Conservation (phyloP, 2,888 invertebrate genomes). For the Hydraecia micacea region DNA sequence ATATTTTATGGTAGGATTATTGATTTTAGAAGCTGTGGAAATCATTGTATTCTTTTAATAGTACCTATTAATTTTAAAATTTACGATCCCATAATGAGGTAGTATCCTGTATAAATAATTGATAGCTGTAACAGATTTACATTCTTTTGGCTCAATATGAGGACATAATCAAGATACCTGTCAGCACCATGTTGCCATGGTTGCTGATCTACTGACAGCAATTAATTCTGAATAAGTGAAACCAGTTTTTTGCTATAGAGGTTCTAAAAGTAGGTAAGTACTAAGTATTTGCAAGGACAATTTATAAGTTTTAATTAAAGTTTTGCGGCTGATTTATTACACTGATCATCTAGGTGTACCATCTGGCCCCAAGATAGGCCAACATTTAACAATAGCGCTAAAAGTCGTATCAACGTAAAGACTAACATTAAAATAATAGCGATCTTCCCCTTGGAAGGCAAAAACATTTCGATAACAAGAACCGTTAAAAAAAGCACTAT, state of each 20-base stretch:
- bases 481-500: background rate
- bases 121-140: no score
- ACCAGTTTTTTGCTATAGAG: background rate
- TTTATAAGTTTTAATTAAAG: background rate
- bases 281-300: no score
- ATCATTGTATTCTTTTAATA: background rate
- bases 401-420: conserved; percentile 18
- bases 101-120: no score
- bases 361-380: background rate
- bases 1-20: background rate
- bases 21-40: background rate
- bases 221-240: background rate
- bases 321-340: conserved; percentile 9
- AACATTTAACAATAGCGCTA: conserved; percentile 13
- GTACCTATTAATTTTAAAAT: background rate
- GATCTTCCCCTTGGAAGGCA: background rate
- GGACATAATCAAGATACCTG: background rate
- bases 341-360: background rate
- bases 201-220: background rate
- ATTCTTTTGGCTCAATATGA: background rate
- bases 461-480: background rate
- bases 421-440: conserved; percentile 18
- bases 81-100: background rate
- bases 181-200: no score
- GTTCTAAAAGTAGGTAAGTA: background rate